These are phyloP conservation scores for Cladorhizidae sp. DNA, from an alignment of 37 sponge, comb jelly and placozoan genomes.

Conservation along the genomic window DNA sequence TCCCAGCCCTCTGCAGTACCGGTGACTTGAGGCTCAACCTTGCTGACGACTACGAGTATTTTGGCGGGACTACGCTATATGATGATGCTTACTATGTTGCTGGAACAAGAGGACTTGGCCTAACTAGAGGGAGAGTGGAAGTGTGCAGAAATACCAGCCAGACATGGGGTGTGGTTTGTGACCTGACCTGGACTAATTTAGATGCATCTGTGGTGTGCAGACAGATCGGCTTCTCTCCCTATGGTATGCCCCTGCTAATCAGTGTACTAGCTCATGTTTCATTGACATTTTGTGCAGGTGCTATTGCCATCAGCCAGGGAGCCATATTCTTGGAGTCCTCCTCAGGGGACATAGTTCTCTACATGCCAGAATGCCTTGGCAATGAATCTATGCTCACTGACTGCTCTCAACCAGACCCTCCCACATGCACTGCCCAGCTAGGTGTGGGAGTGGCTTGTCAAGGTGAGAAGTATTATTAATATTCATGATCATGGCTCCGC, in stretches of 20 bases:
- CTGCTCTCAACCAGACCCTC: neutral
- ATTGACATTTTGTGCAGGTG: neutral
- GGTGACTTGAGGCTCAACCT: constrained; percentile 56
- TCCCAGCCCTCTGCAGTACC: constrained; percentile 9
- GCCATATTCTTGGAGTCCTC: neutral
- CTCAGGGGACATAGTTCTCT: neutral
- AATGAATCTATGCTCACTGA: neutral
- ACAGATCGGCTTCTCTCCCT: constrained; percentile 41
- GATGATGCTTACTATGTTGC: constrained; percentile 22
- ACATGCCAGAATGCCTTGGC: neutral
- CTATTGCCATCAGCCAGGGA: neutral
- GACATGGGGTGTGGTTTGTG: constrained; percentile 25
- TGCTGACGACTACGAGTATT: constrained; percentile 45
- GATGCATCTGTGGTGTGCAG: constrained; percentile 47
- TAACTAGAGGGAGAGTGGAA: constrained; percentile 36
- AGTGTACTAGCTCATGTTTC: neutral
- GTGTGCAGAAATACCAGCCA: constrained; percentile 3
- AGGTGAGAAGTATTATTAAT: too few species aligned
- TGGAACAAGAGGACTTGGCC: neutral
- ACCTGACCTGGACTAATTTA: constrained; percentile 7
- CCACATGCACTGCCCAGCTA: neutral
- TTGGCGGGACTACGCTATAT: neutral
- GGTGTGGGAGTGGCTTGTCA: neutral
- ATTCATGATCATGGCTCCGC: too few species aligned
- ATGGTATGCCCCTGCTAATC: constrained; percentile 1